Base-by-base conservation (phyloP, 2,888 invertebrate species). In the Peribatodes rhomboidaria region DNA sequence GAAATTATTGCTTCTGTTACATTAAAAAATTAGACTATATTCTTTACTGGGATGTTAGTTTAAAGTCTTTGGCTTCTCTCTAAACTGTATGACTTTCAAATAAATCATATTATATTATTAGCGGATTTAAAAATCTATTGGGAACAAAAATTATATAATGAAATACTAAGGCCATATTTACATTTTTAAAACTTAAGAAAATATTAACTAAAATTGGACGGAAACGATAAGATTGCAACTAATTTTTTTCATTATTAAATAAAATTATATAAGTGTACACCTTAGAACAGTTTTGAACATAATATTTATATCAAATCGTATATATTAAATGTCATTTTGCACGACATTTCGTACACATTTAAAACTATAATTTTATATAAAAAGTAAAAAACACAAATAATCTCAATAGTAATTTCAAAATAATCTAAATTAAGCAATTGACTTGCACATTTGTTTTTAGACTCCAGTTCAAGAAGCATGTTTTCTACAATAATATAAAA, bases 401-500 rank as follows among this genome's bases (percentile, higher is more conserved):
- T 92, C 92, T 92, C 92, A 92, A 52, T 63, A 80, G 87, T 92
- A 92, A 92, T 92, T 92, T 92, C 90, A 91, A 85, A 84, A 80
- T 83, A 83, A 78, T 83, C 82, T 84, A 86, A 83, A 71, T 67
- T 33, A 79, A 76, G 78, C 77, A 76, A 68, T 73, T 84, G 83
- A 85, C 83, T 84, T 81, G 77, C 75, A 69, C 63, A 78, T 78
- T 44, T 46, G 53, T 59, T 52, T 54, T 37, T 22, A 72, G 73
- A 72, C 69, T 69, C 69, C 62, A 63, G 63, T 52, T 63, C 61
- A 58, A 61, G 72, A 71, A 75, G 71, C 72, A 63, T 74, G n/a
- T 27, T 72, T 61, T 62, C 61, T 63, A 72, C 68, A 74, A 75
- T 52, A 66, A 69, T 44, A 64, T 62, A 57, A 61, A 49, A 65